Base-by-base conservation (phyloP, 2,113 vertebrate genomes). In the Passerina amoena region DNA sequence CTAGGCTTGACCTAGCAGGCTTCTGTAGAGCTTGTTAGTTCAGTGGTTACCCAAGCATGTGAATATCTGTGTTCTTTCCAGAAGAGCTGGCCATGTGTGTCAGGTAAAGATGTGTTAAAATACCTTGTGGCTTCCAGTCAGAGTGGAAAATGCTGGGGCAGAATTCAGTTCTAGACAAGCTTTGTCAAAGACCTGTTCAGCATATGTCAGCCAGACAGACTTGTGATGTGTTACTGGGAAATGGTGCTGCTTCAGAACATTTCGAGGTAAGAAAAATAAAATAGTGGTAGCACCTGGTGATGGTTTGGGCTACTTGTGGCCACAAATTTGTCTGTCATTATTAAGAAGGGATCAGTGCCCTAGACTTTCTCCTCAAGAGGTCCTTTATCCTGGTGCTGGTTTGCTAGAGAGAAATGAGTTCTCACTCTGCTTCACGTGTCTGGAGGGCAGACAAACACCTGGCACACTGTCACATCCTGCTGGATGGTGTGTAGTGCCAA, bases 1-100 rank as follows among this genome's bases (percentile, higher is more conserved):
- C 45, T 45, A 72, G 59, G 70, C 94, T 94, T 89, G 91, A 85
- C 54, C 70, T 93, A 56, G 85, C 92, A 83, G 37, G 88, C 90
- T 94, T 70, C 47, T 88, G 86, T 53, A 28, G 82, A 77, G 75
- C 5, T 0, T 83, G 88, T 57, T 73, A 2, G 35, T 83, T 92
- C 76, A 44, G 71, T 19, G 21, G 73, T 65, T 90, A 63, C 68
- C 82, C 69, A 28, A 27, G 59, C 31, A 13, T 38, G 75, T 86
- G 68, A 30, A 65, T 82, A 89, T 60, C 69, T 1, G 33, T 45
- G 63, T 60, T 81, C 86, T 73, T 86, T 81, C 51, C 83, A 84
- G 77, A 75, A 86, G 33, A 77, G n/a, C 59, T 82, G 11, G 33
- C 53, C 57, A 12, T 69, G 70, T 88, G 61, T 42, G n/a, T 84